Conservation (phyloP, 2,888 invertebrate genomes). For the Toxonevra muliebris region DNA sequence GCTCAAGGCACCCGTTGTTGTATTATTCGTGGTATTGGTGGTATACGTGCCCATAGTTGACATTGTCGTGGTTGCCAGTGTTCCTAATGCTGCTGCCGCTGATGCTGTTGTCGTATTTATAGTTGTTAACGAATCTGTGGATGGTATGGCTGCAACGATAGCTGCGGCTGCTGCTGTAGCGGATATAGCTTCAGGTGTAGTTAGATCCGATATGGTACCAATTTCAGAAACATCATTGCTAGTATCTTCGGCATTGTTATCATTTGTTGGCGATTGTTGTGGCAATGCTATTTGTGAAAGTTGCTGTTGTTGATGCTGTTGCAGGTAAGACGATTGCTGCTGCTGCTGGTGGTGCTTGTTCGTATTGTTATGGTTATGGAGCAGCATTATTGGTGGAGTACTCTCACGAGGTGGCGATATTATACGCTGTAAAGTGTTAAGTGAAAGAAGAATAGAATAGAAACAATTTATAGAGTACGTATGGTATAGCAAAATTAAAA, state of each 20-base stretch:
- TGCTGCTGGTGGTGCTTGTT: slow-evolving; percentile 39
- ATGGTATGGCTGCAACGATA: slow-evolving; percentile 33
- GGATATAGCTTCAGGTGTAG: slow-evolving; percentile 59
- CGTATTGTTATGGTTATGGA: slow-evolving; percentile 46
- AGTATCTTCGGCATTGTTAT: slow-evolving; percentile 64
- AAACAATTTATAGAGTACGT: not conserved
- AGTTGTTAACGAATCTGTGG: slow-evolving; percentile 18
- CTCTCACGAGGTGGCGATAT: slow-evolving; percentile 60
- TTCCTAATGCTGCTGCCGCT: slow-evolving; percentile 20
- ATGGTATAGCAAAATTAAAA: no score
- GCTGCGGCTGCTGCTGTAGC: slow-evolving; percentile 32
- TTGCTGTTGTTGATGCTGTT: slow-evolving; percentile 37
- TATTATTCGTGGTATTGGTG: slow-evolving; percentile 36
- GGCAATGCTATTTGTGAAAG: slow-evolving; percentile 38
- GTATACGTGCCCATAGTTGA: slow-evolving; percentile 14
- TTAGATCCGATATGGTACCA: slow-evolving; percentile 64
- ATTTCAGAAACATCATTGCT: slow-evolving; percentile 66
- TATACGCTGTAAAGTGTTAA: slow-evolving; percentile 53
- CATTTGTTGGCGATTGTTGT: slow-evolving; percentile 44
- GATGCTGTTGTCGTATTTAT: slow-evolving; percentile 13
- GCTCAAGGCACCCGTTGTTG: slow-evolving; percentile 42
- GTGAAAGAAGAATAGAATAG: not conserved
- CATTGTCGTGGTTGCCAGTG: slow-evolving; percentile 25
- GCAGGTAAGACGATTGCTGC: slow-evolving; percentile 34
- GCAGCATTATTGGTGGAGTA: slow-evolving; percentile 51